A percentile compares a stretch with the other conserved stretches of the same genome.
Conservation (phyloP, 2,797 vertebrate species). For the Parotocinclus haroldoi region DNA sequence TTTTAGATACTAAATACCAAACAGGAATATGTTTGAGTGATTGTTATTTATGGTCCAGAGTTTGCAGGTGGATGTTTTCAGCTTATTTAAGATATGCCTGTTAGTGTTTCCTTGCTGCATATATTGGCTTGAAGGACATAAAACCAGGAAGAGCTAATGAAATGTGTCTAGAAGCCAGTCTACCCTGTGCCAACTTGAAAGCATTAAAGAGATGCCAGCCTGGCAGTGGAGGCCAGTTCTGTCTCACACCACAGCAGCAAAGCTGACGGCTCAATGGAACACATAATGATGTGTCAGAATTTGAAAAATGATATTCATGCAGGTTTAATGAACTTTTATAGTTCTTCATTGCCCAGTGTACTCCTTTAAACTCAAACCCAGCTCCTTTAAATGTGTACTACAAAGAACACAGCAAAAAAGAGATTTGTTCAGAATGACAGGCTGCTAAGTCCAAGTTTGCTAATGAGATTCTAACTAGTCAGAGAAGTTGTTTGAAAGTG, state of each 20-base stretch:
- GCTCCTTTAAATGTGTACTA: conserved; percentile 2
- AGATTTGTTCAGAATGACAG: neutral
- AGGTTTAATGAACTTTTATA: conserved; percentile 20
- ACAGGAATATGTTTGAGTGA: too few species aligned
- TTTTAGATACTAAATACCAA: too few species aligned
- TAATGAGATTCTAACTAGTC: conserved; percentile 10
- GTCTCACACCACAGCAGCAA: neutral
- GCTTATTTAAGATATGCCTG: conserved; percentile 33
- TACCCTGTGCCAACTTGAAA: conserved; percentile 37
- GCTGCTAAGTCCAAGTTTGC: neutral
- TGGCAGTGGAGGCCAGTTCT: conserved; percentile 13
- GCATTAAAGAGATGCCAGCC: conserved; percentile 31
- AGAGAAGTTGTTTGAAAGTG: conserved; percentile 1
- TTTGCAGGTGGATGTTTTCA: conserved; percentile 8
- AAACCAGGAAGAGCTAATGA: conserved; percentile 37
- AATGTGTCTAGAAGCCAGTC: conserved; percentile 38
- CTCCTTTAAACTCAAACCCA: conserved; percentile 1
- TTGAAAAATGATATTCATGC: conserved; percentile 2
- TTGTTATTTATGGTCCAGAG: neutral
- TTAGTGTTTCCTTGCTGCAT: conserved; percentile 34
- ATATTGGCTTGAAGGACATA: conserved; percentile 23
- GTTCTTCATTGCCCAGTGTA: neutral
- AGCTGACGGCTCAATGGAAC: neutral
- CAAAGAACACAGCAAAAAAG: neutral
- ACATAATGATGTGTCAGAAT: conserved; percentile 12